A percentile compares a stretch with the other conserved stretches of the same genome.
These are phyloP conservation scores for Lordiphosa collinella DNA, from an alignment of 1,140 invertebrate species.

Conservation along the genomic window DNA sequence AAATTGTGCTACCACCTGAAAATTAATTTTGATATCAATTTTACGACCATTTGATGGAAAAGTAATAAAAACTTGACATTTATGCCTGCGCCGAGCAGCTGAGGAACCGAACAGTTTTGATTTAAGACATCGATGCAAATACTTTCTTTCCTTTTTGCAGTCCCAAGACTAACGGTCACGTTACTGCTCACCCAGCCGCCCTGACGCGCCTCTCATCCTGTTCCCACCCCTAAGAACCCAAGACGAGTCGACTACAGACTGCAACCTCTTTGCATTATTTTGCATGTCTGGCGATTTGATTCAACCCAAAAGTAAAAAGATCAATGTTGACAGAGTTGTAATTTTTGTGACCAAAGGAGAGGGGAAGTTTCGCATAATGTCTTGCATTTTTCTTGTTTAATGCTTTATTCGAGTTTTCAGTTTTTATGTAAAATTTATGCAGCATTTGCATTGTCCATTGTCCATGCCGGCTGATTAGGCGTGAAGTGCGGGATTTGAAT, in stretches of 20 bases:
- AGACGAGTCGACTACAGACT: slow-evolving; percentile 11
- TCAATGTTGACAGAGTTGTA: slow-evolving; percentile 57
- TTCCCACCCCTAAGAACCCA: slow-evolving; percentile 47
- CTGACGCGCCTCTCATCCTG: slow-evolving; percentile 47
- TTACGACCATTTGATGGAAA: slow-evolving; percentile 64
- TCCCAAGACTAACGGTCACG: slow-evolving; percentile 9
- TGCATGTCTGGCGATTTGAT: slow-evolving; percentile 72
- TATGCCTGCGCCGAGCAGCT: slow-evolving; percentile 32
- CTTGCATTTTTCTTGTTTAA: slow-evolving; percentile 44
- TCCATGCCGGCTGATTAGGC: slow-evolving; percentile 63
- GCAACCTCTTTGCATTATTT: slow-evolving; percentile 73
- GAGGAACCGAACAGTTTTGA: background rate
- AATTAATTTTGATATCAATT: slow-evolving; percentile 70
- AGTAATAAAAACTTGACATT: slow-evolving; percentile 52
- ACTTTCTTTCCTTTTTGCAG: no score
- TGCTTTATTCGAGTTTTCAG: slow-evolving; percentile 38
- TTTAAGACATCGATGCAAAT: background rate
- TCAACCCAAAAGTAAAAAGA: slow-evolving; percentile 73
- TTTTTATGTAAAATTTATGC: slow-evolving; percentile 47
- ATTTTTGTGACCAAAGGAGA: slow-evolving; percentile 12
- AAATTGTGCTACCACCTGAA: slow-evolving; percentile 27
- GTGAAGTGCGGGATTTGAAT: slow-evolving; percentile 67
- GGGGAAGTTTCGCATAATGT: slow-evolving; percentile 28
- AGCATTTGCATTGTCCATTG: slow-evolving; percentile 54
- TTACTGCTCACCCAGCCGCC: slow-evolving; percentile 8